Evolutionary conservation across 92 coral and sea anemone genomes (phyloP).

Genomic region (Blastomussa wellsi): DNA sequence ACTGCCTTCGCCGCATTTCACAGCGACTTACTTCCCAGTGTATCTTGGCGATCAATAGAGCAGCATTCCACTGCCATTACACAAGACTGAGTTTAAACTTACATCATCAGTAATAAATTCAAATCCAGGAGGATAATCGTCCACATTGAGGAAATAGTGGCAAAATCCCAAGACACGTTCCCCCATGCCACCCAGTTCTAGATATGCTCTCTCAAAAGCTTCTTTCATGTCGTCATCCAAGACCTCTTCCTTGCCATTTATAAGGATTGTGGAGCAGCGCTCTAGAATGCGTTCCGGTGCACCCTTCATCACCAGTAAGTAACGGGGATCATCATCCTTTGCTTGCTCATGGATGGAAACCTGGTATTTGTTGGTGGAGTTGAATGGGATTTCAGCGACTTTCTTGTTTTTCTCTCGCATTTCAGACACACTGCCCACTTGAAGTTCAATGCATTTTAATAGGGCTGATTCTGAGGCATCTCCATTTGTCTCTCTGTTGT

Average conservation of each 20-base stretch:
- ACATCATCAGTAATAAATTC: slow-evolving; percentile 90
- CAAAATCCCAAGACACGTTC: slow-evolving; percentile 98
- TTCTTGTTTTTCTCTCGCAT: slow-evolving; percentile 76
- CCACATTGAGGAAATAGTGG: slow-evolving; percentile 75
- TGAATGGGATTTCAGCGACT: slow-evolving; percentile 93
- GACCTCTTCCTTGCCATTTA: slow-evolving; percentile 63
- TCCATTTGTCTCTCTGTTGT: slow-evolving; percentile 76
- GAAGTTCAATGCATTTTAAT: slow-evolving; percentile 87
- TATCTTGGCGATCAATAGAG: too few relatives aligned
- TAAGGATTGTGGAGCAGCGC: slow-evolving; percentile 82
- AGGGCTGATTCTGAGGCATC: slow-evolving; percentile 99
- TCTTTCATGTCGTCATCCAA: slow-evolving; percentile 76
- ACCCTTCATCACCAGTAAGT: slow-evolving; percentile 88
- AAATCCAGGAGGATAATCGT: slow-evolving; percentile 83
- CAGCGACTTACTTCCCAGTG: too few relatives aligned
- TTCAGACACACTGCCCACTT: slow-evolving; percentile 72
- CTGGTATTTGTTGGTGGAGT: slow-evolving; percentile 95
- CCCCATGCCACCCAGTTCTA: slow-evolving; percentile 98
- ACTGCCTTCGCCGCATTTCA: too few relatives aligned
- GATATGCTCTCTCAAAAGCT: slow-evolving; percentile 84
- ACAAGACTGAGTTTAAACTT: not conserved
- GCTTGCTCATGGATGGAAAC: slow-evolving; percentile 87
- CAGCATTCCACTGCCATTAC: not conserved
- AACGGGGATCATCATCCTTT: slow-evolving; percentile 65
- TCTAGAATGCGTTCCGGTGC: slow-evolving; percentile 97